Base-by-base conservation (phyloP, 2,888 invertebrate species). In the Herminia tarsipennalis region DNA sequence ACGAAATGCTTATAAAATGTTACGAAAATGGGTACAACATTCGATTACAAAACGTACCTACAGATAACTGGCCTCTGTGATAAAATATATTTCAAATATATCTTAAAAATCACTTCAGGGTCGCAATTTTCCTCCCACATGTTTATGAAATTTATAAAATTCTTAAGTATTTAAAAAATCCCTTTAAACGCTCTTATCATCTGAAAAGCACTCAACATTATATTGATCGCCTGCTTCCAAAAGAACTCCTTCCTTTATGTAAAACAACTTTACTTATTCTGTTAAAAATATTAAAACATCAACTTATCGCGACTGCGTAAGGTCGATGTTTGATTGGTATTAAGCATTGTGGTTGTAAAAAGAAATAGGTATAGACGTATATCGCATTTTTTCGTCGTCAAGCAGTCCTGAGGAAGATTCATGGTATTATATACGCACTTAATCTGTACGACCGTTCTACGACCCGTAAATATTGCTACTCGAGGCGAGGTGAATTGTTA, bases 221-320 rank as follows among this genome's bases (percentile, higher is more conserved):
- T 78, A 81, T 79, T 68, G 83, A 81, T 78, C 75, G 75, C 58
- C 66, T 61, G 53, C 72, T 65, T 62, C 65, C 63, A 72, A 78
- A 75, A 73, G 56, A 71, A 71, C 63, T 65, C 60, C 41, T 42
- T 51, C 53, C 63, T 56, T 61, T 55, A 66, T 63, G 57, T 57
- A 61, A 17, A 5, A 29, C 28, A 40, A 28, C 1, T 13, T 33
- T 29, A 27, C 5, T n/a, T 21, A 12, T 61, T 14, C 42, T 13
- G 27, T 13, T 18, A 9, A 27, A 28, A 32, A 37, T 10, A 24
- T 13, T 14, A 22, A 10, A 25, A 36, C 4, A 17, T n/a, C 12
- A 30, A 17, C 28, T 27, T 47, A 41, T 24, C 10, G 5, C 38
- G n/a, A 42, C 2, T 5, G 16, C 3, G n/a, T 56, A 77, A 58